Percentiles rank a stretch among this genome's conserved stretches.
Evolutionary conservation across 2,797 vertebrate species (phyloP).

Genomic region (Petrocephalus sullivani): DNA sequence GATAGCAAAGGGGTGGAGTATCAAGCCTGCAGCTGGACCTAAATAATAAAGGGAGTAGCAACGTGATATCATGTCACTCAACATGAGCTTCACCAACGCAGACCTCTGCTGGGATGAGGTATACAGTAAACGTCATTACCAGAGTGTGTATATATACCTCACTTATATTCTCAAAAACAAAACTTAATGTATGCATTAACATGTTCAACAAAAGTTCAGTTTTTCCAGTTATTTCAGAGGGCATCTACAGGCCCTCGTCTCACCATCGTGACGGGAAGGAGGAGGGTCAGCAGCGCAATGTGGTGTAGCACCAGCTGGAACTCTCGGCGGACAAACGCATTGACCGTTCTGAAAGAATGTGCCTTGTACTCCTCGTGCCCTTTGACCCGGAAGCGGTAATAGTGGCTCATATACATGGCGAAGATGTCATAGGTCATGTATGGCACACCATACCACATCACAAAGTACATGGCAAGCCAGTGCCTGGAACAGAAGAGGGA

Average conservation of each 20-base stretch:
- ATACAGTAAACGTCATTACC: not conserved
- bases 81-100: constrained; percentile 46
- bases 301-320: constrained; percentile 90
- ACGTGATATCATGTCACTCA: constrained; percentile 58
- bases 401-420: constrained; percentile 94
- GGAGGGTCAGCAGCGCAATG: constrained; percentile 78
- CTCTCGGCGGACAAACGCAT: constrained; percentile 78
- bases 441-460: constrained; percentile 82
- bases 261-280: constrained; percentile 86
- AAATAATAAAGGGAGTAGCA: constrained; percentile 66
- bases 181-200: not conserved
- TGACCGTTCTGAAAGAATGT: constrained; percentile 65
- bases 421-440: constrained; percentile 94
- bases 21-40: constrained; percentile 55
- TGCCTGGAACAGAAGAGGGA: constrained; percentile 63
- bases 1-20: constrained; percentile 27
- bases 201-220: not conserved
- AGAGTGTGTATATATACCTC: not conserved
- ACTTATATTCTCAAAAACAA: not conserved
- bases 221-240: not conserved
- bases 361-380: constrained; percentile 63
- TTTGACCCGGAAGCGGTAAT: constrained; percentile 75
- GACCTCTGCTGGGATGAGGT: constrained; percentile 53
- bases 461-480: constrained; percentile 84
- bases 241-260: constrained; percentile 37